phyloP scores from a whole-genome alignment of 2,797 vertebrate species.

The Sternotherus odoratus region DNA sequence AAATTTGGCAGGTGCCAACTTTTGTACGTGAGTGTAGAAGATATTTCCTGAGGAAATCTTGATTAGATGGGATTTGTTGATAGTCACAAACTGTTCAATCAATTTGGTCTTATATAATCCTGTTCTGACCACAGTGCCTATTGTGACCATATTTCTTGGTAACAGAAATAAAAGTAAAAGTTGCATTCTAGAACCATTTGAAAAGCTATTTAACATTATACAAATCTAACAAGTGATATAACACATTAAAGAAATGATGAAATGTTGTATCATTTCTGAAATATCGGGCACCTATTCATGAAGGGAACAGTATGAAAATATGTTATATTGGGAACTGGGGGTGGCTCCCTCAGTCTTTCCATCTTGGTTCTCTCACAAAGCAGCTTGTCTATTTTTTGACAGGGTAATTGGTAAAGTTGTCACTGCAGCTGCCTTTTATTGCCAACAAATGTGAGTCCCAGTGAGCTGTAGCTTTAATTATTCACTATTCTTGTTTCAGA shows the following conservation, averaged over 20 bases:
- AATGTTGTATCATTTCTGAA: not conserved
- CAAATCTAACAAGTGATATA: not conserved
- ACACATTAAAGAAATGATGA: not conserved
- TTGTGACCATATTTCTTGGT: not conserved
- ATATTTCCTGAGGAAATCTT: not conserved
- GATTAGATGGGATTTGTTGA: not conserved
- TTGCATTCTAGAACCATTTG: constrained; percentile 7
- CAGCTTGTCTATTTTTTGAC: constrained; percentile 37
- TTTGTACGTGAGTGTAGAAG: not conserved
- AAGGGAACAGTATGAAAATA: not conserved
- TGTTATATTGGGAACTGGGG: not conserved
- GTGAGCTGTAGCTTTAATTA: constrained; percentile 51
- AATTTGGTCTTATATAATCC: not conserved
- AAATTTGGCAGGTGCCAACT: not conserved
- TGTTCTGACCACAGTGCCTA: not conserved
- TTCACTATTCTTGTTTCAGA: constrained; percentile 38
- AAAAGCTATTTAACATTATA: not conserved
- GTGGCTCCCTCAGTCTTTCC: not conserved
- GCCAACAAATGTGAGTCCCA: constrained; percentile 53
- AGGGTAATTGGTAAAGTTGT: constrained; percentile 28
- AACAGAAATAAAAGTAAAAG: not conserved
- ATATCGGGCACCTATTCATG: fast-evolving
- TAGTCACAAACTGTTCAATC: constrained; percentile 4
- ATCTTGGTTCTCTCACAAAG: constrained; percentile 22
- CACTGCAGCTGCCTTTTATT: constrained; percentile 58